Conservation (phyloP, 2,888 invertebrate species). For the Trichopoda pennipes region DNA sequence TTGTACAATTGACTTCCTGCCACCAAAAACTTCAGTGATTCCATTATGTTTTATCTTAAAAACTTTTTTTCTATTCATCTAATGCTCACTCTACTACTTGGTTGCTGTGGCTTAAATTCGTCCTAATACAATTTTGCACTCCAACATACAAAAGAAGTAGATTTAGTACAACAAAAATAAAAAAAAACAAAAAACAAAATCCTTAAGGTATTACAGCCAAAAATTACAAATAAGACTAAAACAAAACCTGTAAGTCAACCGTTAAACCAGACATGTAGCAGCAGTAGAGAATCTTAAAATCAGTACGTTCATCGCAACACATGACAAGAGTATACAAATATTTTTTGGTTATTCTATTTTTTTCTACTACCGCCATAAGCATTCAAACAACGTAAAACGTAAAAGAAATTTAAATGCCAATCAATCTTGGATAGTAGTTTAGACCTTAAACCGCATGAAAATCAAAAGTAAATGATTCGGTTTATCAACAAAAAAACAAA, state of each 20-base stretch:
- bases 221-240: constrained; percentile 11
- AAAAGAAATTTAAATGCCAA: constrained; percentile 59
- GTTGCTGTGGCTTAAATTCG: constrained; percentile 50
- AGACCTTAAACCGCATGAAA: constrained; percentile 69
- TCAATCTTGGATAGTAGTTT: constrained; percentile 65
- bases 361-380: constrained; percentile 46
- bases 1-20: constrained; percentile 67
- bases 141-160: constrained; percentile 1
- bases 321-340: constrained; percentile 25
- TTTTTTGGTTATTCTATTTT: constrained; percentile 4
- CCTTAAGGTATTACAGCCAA: constrained; percentile 61
- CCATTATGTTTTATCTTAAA: constrained; percentile 36
- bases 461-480: constrained; percentile 63
- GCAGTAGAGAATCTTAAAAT: constrained; percentile 44
- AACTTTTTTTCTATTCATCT: constrained; percentile 7
- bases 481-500: background rate
- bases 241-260: constrained; percentile 47
- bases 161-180: constrained; percentile 12
- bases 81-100: constrained; percentile 32
- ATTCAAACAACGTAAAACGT: constrained; percentile 56
- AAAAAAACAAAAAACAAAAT: constrained; percentile 31
- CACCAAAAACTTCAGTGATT: constrained; percentile 46
- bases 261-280: constrained; percentile 55
- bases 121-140: constrained; percentile 41
- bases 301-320: constrained; percentile 35